These are phyloP conservation scores for Acomys russatus DNA, from an alignment of 2,797 vertebrate genomes.

Conservation along the genomic window DNA sequence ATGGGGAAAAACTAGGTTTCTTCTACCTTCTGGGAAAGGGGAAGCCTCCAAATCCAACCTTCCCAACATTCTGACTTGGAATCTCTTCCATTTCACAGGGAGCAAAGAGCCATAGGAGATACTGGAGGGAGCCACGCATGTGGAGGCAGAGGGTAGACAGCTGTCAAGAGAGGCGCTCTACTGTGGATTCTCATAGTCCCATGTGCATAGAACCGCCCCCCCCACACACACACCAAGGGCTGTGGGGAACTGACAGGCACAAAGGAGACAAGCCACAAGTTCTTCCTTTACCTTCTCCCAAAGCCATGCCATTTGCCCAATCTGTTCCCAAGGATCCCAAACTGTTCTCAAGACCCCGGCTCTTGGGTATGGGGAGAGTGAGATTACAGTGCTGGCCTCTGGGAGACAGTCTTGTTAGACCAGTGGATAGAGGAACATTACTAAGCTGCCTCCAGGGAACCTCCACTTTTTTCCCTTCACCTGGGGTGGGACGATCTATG, in stretches of 20 bases:
- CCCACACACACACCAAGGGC: not conserved
- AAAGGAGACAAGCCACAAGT: not conserved
- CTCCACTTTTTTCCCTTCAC: slow-evolving; percentile 3
- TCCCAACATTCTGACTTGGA: slow-evolving; percentile 32
- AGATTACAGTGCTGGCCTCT: not conserved
- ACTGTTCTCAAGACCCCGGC: slow-evolving; percentile 26
- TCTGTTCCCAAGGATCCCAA: slow-evolving; percentile 26
- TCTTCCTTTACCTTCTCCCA: not conserved
- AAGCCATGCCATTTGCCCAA: slow-evolving; percentile 40
- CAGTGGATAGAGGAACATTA: slow-evolving; percentile 30
- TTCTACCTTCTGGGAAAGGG: not conserved
- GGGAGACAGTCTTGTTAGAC: not conserved
- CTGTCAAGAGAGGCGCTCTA: not conserved
- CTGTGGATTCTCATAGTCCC: not conserved
- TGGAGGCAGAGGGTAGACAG: not conserved
- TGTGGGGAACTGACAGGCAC: not conserved
- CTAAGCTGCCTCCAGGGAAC: slow-evolving; percentile 51
- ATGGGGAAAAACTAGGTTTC: not conserved
- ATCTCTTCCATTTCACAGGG: slow-evolving; percentile 33
- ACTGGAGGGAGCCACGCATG: not conserved
- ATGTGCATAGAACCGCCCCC: not conserved
- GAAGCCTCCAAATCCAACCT: not conserved
- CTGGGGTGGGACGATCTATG: slow-evolving; percentile 33
- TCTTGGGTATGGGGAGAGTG: slow-evolving; percentile 55
- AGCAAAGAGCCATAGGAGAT: slow-evolving; percentile 23